Base-by-base conservation (phyloP, 2,797 vertebrate genomes). In the Champsocephalus esox region DNA sequence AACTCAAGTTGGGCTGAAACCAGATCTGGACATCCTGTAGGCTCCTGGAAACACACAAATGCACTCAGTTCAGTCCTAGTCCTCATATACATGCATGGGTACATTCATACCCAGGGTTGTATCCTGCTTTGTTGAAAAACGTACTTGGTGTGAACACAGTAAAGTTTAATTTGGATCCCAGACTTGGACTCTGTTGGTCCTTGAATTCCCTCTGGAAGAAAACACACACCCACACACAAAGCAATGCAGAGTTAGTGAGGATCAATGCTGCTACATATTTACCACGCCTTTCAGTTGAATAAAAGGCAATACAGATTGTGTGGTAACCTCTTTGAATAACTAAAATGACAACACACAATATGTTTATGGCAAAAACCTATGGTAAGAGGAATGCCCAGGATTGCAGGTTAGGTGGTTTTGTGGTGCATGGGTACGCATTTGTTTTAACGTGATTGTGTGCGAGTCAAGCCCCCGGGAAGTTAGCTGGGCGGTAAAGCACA, bases 91-190 rank as follows among this genome's bases (percentile, higher is more conserved):
- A 38, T 38, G 8, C 34, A 38, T 38, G 34, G 28, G 28, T 5
- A 28, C 8, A 38, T 38, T 38, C 34, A 38, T 38, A 9, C 8
- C 34, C 34, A 9, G 34, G 34, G 28, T 28, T 28, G 28, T 28
- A 28, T 28, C 28, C 28, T 28, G 28, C 28, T 28, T 28, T 28
- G 4, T 28, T 5, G 4, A 28, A 28, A 73, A 69, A 96, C 98
- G 96, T 90, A 99, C 98, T 99, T 99, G 60, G 98, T 99, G 89
- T 99, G 98, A 67, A 99, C 98, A 81, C 98, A 99, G 90, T 97
- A 99, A 54, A 99, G 96, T 88, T 99, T 99, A 89, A 99, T 99
- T 83, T 98, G 96, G 77, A 99, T 97, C 2, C 97, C 97, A 0
- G 96, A 96, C 73, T 96, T 96, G 7, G 96, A 97, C 79, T 97